Conservation (phyloP, 2,888 invertebrate species). For the Cyclophora punctaria region DNA sequence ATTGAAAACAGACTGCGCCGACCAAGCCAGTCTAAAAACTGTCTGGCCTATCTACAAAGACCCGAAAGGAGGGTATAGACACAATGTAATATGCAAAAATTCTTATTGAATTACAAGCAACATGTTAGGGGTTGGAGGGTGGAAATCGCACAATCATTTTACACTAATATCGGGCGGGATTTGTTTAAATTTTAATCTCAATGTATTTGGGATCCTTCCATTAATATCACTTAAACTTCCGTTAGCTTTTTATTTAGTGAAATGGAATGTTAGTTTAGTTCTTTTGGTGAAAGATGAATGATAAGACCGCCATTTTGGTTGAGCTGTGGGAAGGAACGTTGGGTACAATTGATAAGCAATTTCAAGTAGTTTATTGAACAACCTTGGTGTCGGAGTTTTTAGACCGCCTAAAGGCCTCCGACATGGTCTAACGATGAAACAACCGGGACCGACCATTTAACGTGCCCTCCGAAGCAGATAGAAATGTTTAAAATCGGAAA, state of each 20-base stretch:
- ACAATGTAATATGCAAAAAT: background rate
- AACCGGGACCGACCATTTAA: background rate
- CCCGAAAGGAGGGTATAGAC: too few species aligned
- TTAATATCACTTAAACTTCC: slow-evolving; percentile 35
- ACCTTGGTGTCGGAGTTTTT: too few species aligned
- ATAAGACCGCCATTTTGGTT: background rate
- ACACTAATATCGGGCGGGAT: slow-evolving; percentile 44
- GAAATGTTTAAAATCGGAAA: too few species aligned
- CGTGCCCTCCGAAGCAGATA: background rate
- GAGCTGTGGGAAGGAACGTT: background rate
- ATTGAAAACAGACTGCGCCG: too few species aligned
- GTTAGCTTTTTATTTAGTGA: slow-evolving; percentile 16
- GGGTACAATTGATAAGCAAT: background rate
- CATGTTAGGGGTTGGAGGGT: slow-evolving; percentile 20
- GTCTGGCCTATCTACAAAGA: too few species aligned
- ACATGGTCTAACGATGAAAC: background rate
- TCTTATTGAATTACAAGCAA: background rate
- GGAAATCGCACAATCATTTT: slow-evolving; percentile 49
- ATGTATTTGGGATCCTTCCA: slow-evolving; percentile 23
- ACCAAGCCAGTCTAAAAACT: too few species aligned
- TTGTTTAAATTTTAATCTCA: slow-evolving; percentile 51
- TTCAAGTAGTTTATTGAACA: too few species aligned
- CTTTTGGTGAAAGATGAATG: slow-evolving; percentile 1
- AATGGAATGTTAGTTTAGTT: background rate
- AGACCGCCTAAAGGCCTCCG: background rate